Conservation (phyloP, 2,888 invertebrate genomes). For the Plebejus argus region DNA sequence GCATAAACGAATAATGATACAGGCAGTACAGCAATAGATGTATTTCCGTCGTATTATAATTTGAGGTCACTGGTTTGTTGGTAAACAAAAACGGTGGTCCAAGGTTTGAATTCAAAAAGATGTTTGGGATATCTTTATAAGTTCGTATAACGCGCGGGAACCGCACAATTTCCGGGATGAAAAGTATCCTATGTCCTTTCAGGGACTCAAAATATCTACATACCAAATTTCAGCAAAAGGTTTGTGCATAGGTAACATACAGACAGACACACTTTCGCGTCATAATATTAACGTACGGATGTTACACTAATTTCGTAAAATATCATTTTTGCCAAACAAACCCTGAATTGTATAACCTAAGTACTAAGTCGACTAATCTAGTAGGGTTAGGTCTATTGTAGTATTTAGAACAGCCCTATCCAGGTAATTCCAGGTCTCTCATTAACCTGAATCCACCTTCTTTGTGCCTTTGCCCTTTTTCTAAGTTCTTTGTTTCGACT, state of each 20-base stretch:
- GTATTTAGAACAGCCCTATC: slow-evolving; percentile 19
- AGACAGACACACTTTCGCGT: too few relatives aligned
- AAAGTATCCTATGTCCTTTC: too few relatives aligned
- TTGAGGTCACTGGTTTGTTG: slow-evolving; percentile 2
- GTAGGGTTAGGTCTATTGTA: slow-evolving; percentile 8
- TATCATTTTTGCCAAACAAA: too few relatives aligned
- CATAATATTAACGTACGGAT: too few relatives aligned
- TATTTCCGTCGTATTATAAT: background rate
- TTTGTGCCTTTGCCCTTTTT: slow-evolving; percentile 29
- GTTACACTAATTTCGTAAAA: too few relatives aligned
- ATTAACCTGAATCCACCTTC: slow-evolving; percentile 23
- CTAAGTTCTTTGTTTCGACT: slow-evolving; percentile 21
- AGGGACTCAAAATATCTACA: too few relatives aligned
- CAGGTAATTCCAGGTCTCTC: slow-evolving; percentile 27
- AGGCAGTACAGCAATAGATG: background rate
- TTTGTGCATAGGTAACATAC: too few relatives aligned
- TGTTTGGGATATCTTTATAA: background rate
- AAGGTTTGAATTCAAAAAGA: background rate
- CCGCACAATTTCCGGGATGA: too few relatives aligned
- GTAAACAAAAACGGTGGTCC: background rate
- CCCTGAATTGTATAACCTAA: too few relatives aligned
- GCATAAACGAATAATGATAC: background rate
- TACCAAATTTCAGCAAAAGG: too few relatives aligned
- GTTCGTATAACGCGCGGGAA: too few relatives aligned
- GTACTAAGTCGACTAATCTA: background rate